Conservation (phyloP, 2,797 vertebrate species). For the Xyrichtys novacula region DNA sequence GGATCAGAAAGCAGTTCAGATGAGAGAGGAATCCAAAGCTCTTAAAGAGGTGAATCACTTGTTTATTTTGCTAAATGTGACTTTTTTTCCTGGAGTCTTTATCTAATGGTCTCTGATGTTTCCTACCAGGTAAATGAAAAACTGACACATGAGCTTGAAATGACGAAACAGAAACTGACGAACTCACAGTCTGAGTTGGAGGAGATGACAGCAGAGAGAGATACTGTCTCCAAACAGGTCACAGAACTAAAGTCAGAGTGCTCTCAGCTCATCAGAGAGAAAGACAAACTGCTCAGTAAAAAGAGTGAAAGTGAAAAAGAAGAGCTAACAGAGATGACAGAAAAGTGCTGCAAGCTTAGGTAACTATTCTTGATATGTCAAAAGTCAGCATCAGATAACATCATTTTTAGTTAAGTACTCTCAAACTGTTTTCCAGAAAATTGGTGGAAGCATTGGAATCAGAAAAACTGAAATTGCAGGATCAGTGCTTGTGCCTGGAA, state of each 20-base stretch:
- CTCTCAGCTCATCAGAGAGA: slow-evolving; percentile 76
- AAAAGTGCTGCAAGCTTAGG: slow-evolving; percentile 70
- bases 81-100: not conserved
- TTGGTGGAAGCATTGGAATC: slow-evolving; percentile 55
- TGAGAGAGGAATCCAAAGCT: slow-evolving; percentile 63
- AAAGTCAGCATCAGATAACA: not conserved
- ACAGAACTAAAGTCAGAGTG: slow-evolving; percentile 71
- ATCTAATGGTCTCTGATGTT: slow-evolving; percentile 6
- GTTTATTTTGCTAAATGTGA: not conserved
- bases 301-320: slow-evolving; percentile 54
- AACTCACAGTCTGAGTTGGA: slow-evolving; percentile 68
- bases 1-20: slow-evolving; percentile 62
- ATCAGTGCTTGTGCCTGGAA: slow-evolving; percentile 65
- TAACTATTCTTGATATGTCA: slow-evolving; percentile 26
- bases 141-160: slow-evolving; percentile 73
- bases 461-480: slow-evolving; percentile 73
- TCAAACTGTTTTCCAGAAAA: slow-evolving; percentile 55
- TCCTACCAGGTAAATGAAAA: slow-evolving; percentile 75
- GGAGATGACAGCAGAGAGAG: slow-evolving; percentile 72
- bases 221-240: slow-evolving; percentile 55
- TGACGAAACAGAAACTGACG: slow-evolving; percentile 60
- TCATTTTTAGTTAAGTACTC: not conserved
- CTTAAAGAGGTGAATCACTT: slow-evolving; percentile 68
- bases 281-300: slow-evolving; percentile 60
- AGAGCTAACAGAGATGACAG: slow-evolving; percentile 56